These are phyloP conservation scores for Tyto alba DNA, from an alignment of 2,113 vertebrate genomes.

Conservation along the genomic window DNA sequence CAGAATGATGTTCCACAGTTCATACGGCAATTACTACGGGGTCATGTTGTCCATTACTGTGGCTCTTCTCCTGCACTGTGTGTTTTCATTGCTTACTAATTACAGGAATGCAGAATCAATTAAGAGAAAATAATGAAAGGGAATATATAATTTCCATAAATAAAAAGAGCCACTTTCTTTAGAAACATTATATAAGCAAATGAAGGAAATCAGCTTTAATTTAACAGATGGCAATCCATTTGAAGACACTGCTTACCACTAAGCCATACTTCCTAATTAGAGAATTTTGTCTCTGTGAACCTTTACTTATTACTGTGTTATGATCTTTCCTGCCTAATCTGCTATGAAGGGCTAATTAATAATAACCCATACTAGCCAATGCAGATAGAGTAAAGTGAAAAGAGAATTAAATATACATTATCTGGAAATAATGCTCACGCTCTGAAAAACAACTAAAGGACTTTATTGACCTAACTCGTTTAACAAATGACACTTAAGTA, in stretches of 20 bases:
- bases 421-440: constrained; percentile 39
- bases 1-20: constrained; percentile 19
- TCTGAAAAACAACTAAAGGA: constrained; percentile 45
- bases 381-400: constrained; percentile 36
- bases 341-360: constrained; percentile 72
- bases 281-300: constrained; percentile 65
- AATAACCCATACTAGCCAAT: constrained; percentile 44
- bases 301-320: constrained; percentile 40
- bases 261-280: constrained; percentile 66
- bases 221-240: constrained; percentile 58
- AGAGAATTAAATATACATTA: constrained; percentile 52
- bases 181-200: constrained; percentile 35
- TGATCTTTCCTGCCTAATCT: constrained; percentile 66
- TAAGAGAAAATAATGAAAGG: constrained; percentile 55
- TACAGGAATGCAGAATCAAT: constrained; percentile 57
- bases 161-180: constrained; percentile 43
- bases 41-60: constrained; percentile 37
- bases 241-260: constrained; percentile 68
- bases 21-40: background rate
- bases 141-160: constrained; percentile 56
- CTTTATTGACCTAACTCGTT: constrained; percentile 59
- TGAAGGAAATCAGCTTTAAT: constrained; percentile 47
- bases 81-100: constrained; percentile 49
- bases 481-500: constrained; percentile 68
- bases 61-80: constrained; percentile 18